Evolutionary conservation across 2,113 vertebrate species (phyloP), one percentile per base, ranked within the genome.

Genomic region (Ciconia boyciana): DNA sequence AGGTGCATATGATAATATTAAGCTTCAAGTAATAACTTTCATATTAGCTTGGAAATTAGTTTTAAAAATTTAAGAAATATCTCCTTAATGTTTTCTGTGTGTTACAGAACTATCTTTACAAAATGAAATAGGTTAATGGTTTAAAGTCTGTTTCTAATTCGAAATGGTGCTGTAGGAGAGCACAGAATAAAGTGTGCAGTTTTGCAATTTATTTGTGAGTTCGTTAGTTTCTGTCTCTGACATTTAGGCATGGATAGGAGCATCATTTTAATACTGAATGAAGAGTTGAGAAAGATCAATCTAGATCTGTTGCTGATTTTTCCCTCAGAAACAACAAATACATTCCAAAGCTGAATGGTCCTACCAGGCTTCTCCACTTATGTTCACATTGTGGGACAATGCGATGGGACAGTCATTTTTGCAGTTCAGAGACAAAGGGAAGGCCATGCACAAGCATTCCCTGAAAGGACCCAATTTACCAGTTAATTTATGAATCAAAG

Each of bases 1-100:
- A 93, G 97, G 95, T 96, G 90, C 49, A 79, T 97, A 97, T 96
- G 84, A 97, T 96, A 97, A 97, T 91, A 96, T 96, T 98, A 93
- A 83, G 94, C 86, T 94, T 97, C 89, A 97, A 92, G 95, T 97
- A 81, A 96, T 97, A 97, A 95, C 85, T 96, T 96, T 92, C 85
- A 85, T 84, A 96, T 97, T 94, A 80, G 84, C 58, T 92, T 91
- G 70, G 83, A 98, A 88, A 94, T 72, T 65, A 97, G 79, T 96
- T 97, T 95, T 92, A 93, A 96, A 97, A 79, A 86, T 93, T 91
- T 96, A 97, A 97, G 55, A 83, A 94, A 86, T 80, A 79, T 52
- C 36, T 70, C 61, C 61, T 83, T 89, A 25, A 74, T 84, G 61
- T 89, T 95, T 95, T 83, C 44, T 70, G 13, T 95, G 54, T 93